Evolutionary conservation across 2,113 vertebrate species (phyloP), one percentile per base, ranked within the genome.

Genomic region (Carollia perspicillata): DNA sequence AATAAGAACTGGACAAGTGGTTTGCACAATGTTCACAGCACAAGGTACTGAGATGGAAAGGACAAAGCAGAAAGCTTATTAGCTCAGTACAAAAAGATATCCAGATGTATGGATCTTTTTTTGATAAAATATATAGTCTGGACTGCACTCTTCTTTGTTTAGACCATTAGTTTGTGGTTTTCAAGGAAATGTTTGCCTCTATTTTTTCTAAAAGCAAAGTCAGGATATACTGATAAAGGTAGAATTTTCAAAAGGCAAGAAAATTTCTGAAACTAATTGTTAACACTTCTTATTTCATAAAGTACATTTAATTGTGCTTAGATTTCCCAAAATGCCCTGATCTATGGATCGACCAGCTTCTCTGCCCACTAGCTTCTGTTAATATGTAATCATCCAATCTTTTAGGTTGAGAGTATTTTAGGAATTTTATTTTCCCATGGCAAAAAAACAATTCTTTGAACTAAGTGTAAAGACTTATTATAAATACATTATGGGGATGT

Each of bases 271-370:
- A 97, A 90, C 47, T 96, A 51, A 88, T 49, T 88, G 33, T 95
- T 92, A 93, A 66, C 16, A 97, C 55, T 28, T 13, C 96, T 97
- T 96, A 68, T 96, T 93, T 96, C 42, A 97, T 74, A 63, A 92
- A 91, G 18, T 66, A 35, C 8, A 51, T n/a, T 84, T 79, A 90
- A 90, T 88, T 35, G 84, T 53, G 86, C 95, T 8, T n/a, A 96
- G 63, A 95, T 93, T 95, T 90, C 44, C 85, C 79, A 88, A 63
- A 84, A 49, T 95, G 37, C 79, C 89, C 53, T 93, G 72, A 55
- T 88, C 89, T 97, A 55, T 71, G 66, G 30, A 90, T 80, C 44
- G 83, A 94, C 68, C 66, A 80, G 68, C 26, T 92, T 53, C 6
- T 7, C 66, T 97, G 94, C 68, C 94, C 89, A 95, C 71, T 94